A percentile compares a stretch with the other conserved stretches of the same genome.
These are phyloP conservation scores for Melanchra persicariae DNA, from an alignment of 2,888 invertebrate genomes.

Conservation along the genomic window DNA sequence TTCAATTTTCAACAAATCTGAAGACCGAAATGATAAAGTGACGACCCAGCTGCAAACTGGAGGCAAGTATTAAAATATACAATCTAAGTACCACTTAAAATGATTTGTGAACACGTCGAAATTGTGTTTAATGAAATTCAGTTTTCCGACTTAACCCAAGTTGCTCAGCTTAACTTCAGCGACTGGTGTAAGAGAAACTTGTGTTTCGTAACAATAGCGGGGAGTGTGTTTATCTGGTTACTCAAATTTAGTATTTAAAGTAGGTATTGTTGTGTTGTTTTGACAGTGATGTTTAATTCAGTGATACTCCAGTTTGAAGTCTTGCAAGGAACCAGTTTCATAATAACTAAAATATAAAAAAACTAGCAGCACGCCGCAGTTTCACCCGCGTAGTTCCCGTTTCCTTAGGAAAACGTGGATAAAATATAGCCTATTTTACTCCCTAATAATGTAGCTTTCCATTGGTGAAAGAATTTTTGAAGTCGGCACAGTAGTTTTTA, in stretches of 20 bases:
- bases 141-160: slow-evolving; percentile 43
- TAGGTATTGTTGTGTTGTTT: background rate
- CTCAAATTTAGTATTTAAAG: background rate
- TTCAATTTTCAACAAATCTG: slow-evolving; percentile 9
- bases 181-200: slow-evolving; percentile 29
- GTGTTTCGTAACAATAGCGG: slow-evolving; percentile 10
- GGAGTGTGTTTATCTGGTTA: slow-evolving; percentile 13
- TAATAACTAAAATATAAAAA: no score
- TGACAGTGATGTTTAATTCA: background rate
- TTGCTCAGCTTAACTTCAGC: slow-evolving; percentile 38
- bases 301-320: no score
- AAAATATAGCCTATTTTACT: no score
- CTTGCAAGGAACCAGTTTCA: no score
- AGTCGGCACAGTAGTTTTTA: no score
- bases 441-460: no score
- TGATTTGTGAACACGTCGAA: slow-evolving; percentile 57
- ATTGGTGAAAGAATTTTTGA: no score
- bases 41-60: slow-evolving; percentile 33
- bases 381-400: no score
- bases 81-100: slow-evolving; percentile 47
- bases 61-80: slow-evolving; percentile 52
- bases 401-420: no score
- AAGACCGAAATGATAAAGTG: slow-evolving; percentile 18
- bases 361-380: no score
- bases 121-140: slow-evolving; percentile 61